A percentile compares a stretch with the other conserved stretches of the same genome.
Evolutionary conservation across 2,888 invertebrate genomes (phyloP).

Genomic region (Calameuta filiformis): DNA sequence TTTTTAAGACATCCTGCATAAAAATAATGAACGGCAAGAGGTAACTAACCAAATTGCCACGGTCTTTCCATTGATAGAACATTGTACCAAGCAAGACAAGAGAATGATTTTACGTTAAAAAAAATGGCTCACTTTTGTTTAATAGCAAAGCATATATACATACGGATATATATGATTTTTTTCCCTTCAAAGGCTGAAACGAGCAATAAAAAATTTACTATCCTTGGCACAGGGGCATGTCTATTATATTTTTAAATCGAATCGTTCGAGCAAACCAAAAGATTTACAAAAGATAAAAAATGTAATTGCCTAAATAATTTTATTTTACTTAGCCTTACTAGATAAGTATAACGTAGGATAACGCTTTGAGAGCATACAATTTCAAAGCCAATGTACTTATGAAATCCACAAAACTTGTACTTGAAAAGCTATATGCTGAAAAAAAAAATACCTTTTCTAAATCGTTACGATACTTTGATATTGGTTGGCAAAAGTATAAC

Average conservation of each 20-base stretch:
- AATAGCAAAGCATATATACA: neutral
- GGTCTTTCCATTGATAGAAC: too few species aligned
- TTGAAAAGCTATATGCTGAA: slow-evolving; percentile 16
- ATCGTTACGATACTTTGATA: neutral
- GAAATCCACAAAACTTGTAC: slow-evolving; percentile 15
- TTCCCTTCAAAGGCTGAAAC: neutral
- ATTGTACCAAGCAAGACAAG: too few species aligned
- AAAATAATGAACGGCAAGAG: too few species aligned
- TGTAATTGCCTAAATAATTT: neutral
- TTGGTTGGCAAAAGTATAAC: neutral
- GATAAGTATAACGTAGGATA: neutral
- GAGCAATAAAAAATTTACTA: neutral
- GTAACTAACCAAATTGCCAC: too few species aligned
- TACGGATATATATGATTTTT: neutral
- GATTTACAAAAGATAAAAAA: neutral
- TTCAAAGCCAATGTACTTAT: slow-evolving; percentile 17
- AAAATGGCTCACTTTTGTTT: neutral
- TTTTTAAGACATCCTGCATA: too few species aligned
- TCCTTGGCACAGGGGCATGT: neutral
- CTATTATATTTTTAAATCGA: neutral
- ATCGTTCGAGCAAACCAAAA: slow-evolving; percentile 3
- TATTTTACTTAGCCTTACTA: neutral
- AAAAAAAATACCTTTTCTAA: neutral
- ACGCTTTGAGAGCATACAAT: slow-evolving; percentile 4
- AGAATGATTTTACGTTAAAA: neutral